Conservation (phyloP, 2,113 vertebrate species). For the Meleagris gallopavo region DNA sequence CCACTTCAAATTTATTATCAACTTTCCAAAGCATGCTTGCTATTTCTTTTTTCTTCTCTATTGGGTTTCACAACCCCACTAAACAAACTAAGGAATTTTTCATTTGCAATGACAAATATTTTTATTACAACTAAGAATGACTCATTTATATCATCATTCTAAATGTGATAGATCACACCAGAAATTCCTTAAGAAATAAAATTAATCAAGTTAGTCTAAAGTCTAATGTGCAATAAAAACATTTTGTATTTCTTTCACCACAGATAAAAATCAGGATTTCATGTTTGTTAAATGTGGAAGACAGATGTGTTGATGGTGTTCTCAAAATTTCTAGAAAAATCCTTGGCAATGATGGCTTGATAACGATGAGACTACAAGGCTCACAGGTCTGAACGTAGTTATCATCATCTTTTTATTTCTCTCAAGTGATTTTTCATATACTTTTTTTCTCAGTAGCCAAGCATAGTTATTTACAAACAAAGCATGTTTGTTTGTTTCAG, state of each 20-base stretch:
- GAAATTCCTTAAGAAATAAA: not conserved
- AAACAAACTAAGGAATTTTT: not conserved
- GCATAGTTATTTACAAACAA: not conserved
- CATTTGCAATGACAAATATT: not conserved
- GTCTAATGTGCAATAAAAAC: not conserved
- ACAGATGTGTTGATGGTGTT: not conserved
- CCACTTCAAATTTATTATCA: not conserved
- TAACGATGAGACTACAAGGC: not conserved
- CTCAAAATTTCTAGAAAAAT: not conserved
- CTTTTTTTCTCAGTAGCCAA: conserved; percentile 20
- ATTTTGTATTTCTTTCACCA: not conserved
- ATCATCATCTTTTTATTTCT: not conserved
- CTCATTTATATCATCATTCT: not conserved
- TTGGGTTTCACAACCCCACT: not conserved
- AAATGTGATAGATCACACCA: not conserved
- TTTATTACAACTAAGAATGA: not conserved
- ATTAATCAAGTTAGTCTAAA: not conserved
- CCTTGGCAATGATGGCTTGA: not conserved
- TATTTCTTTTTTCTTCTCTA: not conserved
- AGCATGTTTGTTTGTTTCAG: not conserved
- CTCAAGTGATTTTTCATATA: conserved; percentile 37
- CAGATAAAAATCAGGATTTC: not conserved
- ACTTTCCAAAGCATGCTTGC: not conserved
- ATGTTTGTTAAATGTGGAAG: not conserved
- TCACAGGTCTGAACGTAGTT: not conserved